Base-by-base conservation (phyloP, 2,113 vertebrate species). In the Melospiza melodia region DNA sequence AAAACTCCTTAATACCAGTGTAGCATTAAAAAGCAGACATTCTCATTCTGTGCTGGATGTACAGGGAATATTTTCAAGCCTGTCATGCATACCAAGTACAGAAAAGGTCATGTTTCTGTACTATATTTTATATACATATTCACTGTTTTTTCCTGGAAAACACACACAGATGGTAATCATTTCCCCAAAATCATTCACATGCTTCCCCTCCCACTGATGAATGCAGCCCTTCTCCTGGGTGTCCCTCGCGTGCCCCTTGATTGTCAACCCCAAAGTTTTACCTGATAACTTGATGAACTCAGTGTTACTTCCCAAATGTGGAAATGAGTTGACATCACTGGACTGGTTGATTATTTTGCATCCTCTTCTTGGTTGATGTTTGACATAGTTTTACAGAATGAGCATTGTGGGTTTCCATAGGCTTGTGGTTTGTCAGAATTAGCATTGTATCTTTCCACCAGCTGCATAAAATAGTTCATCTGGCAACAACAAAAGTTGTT, bases 341-440 rank as follows among this genome's bases (percentile, higher is more conserved):
- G 44, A 22, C 6, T 37, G 37, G 12, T 52, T 69, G 33, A 52
- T 46, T 37, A 37, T 87, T 61, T 69, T 52, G 14, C 10, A 33
- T 37, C 33, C 27, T 52, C 54, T 51, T 37, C 63, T 68, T 52
- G 5, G 27, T 5, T 37, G 15, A 28, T 69, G 10, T 69, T 77
- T 37, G 28, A 23, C 0, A 0, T 10, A 15, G 9, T 69, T 59
- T 77, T 87, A 8, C 63, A 69, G 55, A 46, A 33, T 28, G 46
- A 44, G 18, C 46, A 69, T 4, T 27, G 31, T 44, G 63, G 52
- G 22, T 13, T 76, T 68, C 54, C 54, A 41, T 3, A 67, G 21
- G 21, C 52, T 27, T 0, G 0, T 51, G 35, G 21, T 59, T 51
- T 44, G 31, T 27, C 33, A 37, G 14, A 52, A 77, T 37, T 44